Evolutionary conservation across 2,888 invertebrate species (phyloP), one percentile per base, ranked within the genome.

Genomic region (Belgica antarctica): DNA sequence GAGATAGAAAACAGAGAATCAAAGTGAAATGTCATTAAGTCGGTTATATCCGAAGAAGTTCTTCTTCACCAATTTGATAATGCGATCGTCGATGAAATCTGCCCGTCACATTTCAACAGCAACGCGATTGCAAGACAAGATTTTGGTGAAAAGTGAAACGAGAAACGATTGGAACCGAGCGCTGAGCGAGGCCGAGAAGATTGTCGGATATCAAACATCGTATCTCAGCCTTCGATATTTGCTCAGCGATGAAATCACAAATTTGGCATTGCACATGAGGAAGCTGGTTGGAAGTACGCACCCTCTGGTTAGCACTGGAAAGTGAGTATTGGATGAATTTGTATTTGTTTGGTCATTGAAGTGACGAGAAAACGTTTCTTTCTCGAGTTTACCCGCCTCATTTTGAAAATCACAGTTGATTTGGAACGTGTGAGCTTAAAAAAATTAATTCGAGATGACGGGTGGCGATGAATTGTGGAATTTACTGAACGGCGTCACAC

Each of bases 161-260:
- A 68, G 57, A 46, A 68, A 68, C 28, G 61, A 70, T 17, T 70
- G 70, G 70, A 70, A 70, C 41, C 70, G 61, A 61, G 61, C 70
- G 27, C 25, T 70, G 27, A 70, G 70, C 15, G 70, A 70, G 15
- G 70, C 70, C 15, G 70, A 70, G 27, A 70, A 70, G 17, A 70
- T 70, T 59, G 70, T 70, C 10, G 70, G 61, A 5, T 70, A 59
- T 61, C 70, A 59, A 36, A 70, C 70, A 25, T 61, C 61, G 10
- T 59, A 36, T 25, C 28, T 70, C n/a, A 46, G 61, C 25, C 46
- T 70, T 25, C 36, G 70, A 41, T 70, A 61, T 41, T 61, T 70
- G 17, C 19, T 70, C 10, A 61, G 61, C 24, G 70, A 70, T 70
- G 70, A 70, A 31, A 61, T 70, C 17, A 61, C 70, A 8, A 70